Evolutionary conservation across 2,113 vertebrate genomes (phyloP), one percentile per base, ranked within the genome.

Genomic region (Phrynosoma platyrhinos): DNA sequence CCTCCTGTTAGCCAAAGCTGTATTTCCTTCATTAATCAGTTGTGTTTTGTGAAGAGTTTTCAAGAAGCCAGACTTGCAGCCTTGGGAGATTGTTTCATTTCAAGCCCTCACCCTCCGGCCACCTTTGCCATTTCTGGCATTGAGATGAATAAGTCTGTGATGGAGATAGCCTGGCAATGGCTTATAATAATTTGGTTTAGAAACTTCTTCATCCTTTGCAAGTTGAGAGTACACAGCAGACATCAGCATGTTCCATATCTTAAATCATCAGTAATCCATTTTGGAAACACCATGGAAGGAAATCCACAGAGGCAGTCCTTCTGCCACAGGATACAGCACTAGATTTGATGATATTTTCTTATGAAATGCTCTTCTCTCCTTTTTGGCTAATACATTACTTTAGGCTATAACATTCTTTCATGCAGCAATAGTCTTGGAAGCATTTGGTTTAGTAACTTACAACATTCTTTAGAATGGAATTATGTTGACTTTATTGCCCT

Each of bases 291-390:
- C 5, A 1, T 81, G 55, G 77, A 3, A 84, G 79, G 36, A 66
- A 40, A 58, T 86, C 47, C 52, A n/a, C 2, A 58, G 40, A 53
- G 13, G 21, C 32, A 58, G 16, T n/a, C 10, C 12, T 80, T 72
- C 13, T 40, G 10, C 18, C 40, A 42, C 18, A 82, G 8, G 9
- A 18, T 72, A 53, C 21, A 12, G 27, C 32, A 84, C 47, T 82
- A 36, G 82, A 42, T 1, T 4, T 76, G 27, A 75, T 27, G 5
- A 79, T 12, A 2, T 58, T 58, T 72, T 12, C 36, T 88, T 88
- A 53, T 42, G 30, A 72, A 80, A 76, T 13, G 32, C 83, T 90
- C 76, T 84, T 81, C 21, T 89, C 42, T 47, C 0, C 78, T 85
- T 85, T 66, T 69, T 53, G 13, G 32, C 75, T 69, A 81, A 71